phyloP scores from a whole-genome alignment of 2,113 vertebrate genomes.

The Cariama cristata region DNA sequence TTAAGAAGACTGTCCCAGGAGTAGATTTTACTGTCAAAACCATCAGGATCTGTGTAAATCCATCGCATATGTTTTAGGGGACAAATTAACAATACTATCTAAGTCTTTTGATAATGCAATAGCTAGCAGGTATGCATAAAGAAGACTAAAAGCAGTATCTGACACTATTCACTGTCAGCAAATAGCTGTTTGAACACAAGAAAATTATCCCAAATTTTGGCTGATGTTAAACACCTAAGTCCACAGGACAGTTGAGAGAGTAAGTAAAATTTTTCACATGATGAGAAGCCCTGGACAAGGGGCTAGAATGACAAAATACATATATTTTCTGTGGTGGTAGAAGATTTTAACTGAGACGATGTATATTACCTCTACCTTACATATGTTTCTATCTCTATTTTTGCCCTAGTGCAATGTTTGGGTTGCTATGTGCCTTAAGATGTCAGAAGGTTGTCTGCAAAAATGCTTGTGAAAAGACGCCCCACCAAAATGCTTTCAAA shows the following conservation, averaged over 20 bases:
- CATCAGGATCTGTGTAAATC: conserved; percentile 43
- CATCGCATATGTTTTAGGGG: background rate
- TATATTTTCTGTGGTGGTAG: background rate
- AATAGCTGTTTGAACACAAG: background rate
- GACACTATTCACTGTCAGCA: background rate
- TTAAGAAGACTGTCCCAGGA: conserved; percentile 36
- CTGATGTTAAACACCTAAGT: background rate
- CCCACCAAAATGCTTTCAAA: background rate
- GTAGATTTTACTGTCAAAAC: conserved; percentile 56
- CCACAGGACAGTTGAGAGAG: background rate
- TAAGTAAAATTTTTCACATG: background rate
- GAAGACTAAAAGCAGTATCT: background rate
- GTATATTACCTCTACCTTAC: background rate
- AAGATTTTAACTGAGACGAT: background rate
- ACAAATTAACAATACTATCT: conserved; percentile 25
- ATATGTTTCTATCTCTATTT: background rate
- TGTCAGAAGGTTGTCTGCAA: background rate
- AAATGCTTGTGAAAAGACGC: background rate
- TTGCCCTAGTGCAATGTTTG: background rate
- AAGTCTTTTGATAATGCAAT: conserved; percentile 32
- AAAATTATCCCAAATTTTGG: background rate
- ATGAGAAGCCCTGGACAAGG: background rate
- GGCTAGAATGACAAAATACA: background rate
- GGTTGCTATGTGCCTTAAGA: background rate
- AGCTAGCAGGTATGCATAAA: conserved; percentile 47